Evolutionary conservation across 2,888 invertebrate genomes (phyloP), one percentile per base, ranked within the genome.

Genomic region (Oscheius sp.): DNA sequence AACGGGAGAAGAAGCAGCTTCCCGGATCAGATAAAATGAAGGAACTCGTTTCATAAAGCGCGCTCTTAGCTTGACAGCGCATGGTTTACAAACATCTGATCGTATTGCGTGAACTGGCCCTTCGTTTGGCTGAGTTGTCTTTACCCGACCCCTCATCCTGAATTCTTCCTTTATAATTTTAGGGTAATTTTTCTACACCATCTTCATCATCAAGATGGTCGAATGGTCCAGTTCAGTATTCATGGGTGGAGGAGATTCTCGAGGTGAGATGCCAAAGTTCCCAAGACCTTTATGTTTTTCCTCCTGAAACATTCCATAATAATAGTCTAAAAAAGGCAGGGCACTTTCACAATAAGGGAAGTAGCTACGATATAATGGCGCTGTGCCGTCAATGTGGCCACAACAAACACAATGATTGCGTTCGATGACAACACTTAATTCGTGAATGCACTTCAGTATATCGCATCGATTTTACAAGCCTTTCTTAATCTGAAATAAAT

Each of bases 61-160:
- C 66, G 66, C 61, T n/a, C 52, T 49, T 66, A 66, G 71, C 71
- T n/a, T 56, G 63, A 59, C 56, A 71, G 71, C 56, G 61, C 71
- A 56, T 59, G 61, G 71, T 66, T 66, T 66, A 49, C 63, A 71
- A 71, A 71, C 71, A 71, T 59, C 46, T 71, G 71, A 71, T 66
- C 49, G 27, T 66, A 66, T 71, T 71, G 71, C 71, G 71, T 71
- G 71, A 71, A 71, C 71, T 56, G 41, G 71, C 71, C 45, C 35
- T 3, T 35, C 35, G 35, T 61, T 23, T 71, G 46, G 61, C 49
- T 66, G 21, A 23, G 59, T n/a, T 29, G 66, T 66, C 66, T 49
- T n/a, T 29, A 49, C 66, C 35, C 35, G 53, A 18, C 53, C 18
- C 53, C 23, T 7, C 21, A 2, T 3, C 53, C 53, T 21, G 53